A percentile compares a stretch with the other conserved stretches of the same genome.
Evolutionary conservation across 2,888 invertebrate genomes (phyloP).

Genomic region (Eugnorisma glareosa): DNA sequence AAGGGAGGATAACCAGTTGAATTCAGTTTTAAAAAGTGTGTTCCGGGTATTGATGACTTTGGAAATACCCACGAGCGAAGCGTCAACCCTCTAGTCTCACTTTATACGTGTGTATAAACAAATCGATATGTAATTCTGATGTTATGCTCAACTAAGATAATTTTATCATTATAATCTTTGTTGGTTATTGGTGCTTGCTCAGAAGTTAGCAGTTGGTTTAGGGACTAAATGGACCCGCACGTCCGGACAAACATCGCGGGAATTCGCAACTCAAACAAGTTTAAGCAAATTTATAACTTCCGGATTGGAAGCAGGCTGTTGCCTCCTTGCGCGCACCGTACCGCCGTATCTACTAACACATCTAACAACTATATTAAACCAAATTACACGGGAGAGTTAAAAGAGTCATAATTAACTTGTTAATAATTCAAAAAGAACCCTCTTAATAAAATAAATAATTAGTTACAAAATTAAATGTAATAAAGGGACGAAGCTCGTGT

Average conservation of each 20-base stretch:
- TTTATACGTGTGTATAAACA: background rate
- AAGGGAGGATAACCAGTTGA: slow-evolving; percentile 61
- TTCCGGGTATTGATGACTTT: slow-evolving; percentile 65
- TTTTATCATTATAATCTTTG: slow-evolving; percentile 77
- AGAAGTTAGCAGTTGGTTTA: slow-evolving; percentile 86
- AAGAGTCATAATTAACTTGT: slow-evolving; percentile 35
- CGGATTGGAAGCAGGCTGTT: slow-evolving; percentile 81
- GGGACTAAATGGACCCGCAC: slow-evolving; percentile 88
- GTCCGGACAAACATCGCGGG: slow-evolving; percentile 88
- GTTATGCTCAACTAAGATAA: slow-evolving; percentile 66
- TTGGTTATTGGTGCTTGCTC: slow-evolving; percentile 80
- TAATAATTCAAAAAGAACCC: slow-evolving; percentile 47
- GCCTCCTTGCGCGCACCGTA: slow-evolving; percentile 67
- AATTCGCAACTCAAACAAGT: slow-evolving; percentile 89
- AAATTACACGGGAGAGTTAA: slow-evolving; percentile 42
- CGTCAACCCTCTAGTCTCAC: slow-evolving; percentile 11
- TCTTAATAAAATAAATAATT: slow-evolving; percentile 46
- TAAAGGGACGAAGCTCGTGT: slow-evolving; percentile 26
- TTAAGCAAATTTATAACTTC: slow-evolving; percentile 89
- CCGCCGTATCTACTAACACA: slow-evolving; percentile 47
- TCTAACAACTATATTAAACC: slow-evolving; percentile 49
- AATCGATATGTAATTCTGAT: slow-evolving; percentile 46
- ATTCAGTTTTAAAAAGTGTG: slow-evolving; percentile 67
- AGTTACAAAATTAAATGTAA: slow-evolving; percentile 42
- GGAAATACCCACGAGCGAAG: slow-evolving; percentile 24